A percentile compares a stretch with the other conserved stretches of the same genome.
These are phyloP conservation scores for Hypotaenidia okinawae DNA, from an alignment of 2,797 vertebrate species.

Conservation along the genomic window DNA sequence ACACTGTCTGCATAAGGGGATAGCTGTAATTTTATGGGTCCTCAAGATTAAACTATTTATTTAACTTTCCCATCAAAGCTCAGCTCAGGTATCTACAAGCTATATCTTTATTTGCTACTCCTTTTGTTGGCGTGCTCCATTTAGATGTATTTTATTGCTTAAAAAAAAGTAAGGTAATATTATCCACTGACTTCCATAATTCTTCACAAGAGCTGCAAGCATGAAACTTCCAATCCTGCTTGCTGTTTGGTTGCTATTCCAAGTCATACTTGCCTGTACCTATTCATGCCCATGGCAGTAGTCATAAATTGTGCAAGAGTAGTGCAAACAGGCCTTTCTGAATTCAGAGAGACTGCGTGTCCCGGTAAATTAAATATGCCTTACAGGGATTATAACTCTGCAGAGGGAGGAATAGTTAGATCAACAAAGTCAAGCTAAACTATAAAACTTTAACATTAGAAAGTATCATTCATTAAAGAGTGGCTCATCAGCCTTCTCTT, in stretches of 20 bases:
- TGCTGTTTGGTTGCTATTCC: neutral
- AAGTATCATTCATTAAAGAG: neutral
- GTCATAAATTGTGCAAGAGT: neutral
- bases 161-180: neutral
- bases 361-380: neutral
- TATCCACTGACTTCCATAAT: neutral
- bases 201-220: neutral
- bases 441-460: neutral
- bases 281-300: neutral
- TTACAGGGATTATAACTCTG: neutral
- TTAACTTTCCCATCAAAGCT: neutral
- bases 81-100: neutral
- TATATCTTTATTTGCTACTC: neutral
- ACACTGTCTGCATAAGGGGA: neutral
- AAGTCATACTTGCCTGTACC: neutral
- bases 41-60: neutral
- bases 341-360: neutral
- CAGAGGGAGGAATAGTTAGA: neutral
- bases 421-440: neutral
- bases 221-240: neutral
- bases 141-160: neutral
- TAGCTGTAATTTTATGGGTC: neutral
- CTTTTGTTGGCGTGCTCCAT: neutral
- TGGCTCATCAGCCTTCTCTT: neutral
- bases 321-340: neutral